Evolutionary conservation across 2,888 invertebrate species (phyloP).

Genomic region (Agonopterix arenella): DNA sequence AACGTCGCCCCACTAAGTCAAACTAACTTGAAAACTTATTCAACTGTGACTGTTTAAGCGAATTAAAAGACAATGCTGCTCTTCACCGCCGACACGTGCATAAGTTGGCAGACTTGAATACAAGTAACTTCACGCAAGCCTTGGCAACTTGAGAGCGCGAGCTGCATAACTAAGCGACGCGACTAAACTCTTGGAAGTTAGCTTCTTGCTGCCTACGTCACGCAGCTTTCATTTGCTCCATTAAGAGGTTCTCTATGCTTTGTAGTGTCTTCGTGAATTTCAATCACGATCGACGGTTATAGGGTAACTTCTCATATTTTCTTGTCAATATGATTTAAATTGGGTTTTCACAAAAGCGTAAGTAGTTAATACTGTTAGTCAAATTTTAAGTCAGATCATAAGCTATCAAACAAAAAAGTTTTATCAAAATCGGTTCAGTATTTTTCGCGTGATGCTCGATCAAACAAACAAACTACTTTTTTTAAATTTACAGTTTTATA

Average conservation of each 20-base stretch:
- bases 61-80: slow-evolving; percentile 34
- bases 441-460: too few species aligned
- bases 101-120: slow-evolving; percentile 32
- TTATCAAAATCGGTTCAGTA: too few species aligned
- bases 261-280: background rate
- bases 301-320: too few species aligned
- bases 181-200: slow-evolving; percentile 40
- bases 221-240: slow-evolving; percentile 39
- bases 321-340: too few species aligned
- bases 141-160: slow-evolving; percentile 22
- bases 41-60: slow-evolving; percentile 16
- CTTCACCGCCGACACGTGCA: slow-evolving; percentile 35
- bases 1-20: background rate
- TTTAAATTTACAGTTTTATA: too few species aligned
- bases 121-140: slow-evolving; percentile 27
- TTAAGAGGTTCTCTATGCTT: slow-evolving; percentile 22
- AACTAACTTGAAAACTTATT: background rate
- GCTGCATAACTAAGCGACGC: slow-evolving; percentile 39
- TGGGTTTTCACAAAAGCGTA: too few species aligned
- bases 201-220: slow-evolving; percentile 36
- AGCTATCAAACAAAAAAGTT: too few species aligned
- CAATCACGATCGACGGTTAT: background rate
- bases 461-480: too few species aligned
- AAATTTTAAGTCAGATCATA: too few species aligned
- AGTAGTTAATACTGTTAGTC: too few species aligned